A percentile compares a stretch with the other conserved stretches of the same genome.
phyloP scores from a whole-genome alignment of 2,888 invertebrate genomes.

The Drosophila meridionalis region DNA sequence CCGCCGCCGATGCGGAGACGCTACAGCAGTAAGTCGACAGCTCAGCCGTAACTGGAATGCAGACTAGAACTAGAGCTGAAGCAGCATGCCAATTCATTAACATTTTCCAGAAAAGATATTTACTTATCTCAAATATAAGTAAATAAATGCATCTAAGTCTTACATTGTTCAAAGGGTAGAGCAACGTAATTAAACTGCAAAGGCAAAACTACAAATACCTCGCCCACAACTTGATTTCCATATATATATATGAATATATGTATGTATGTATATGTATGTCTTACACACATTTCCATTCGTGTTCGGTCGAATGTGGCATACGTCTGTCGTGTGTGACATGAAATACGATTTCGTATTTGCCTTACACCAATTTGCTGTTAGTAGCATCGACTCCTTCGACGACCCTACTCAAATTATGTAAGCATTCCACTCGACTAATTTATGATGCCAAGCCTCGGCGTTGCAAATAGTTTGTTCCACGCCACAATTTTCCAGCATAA shows the following conservation, averaged over 20 bases:
- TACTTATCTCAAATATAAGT: background rate
- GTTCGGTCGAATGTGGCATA: slow-evolving; percentile 4
- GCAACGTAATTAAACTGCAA: background rate
- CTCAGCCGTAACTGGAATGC: background rate
- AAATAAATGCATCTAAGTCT: background rate
- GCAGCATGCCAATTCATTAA: background rate
- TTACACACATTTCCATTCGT: slow-evolving; percentile 36
- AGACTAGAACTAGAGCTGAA: background rate
- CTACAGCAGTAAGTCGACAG: background rate
- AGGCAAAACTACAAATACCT: background rate
- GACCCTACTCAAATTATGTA: slow-evolving; percentile 60
- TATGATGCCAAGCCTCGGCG: slow-evolving; percentile 44
- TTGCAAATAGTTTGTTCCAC: slow-evolving; percentile 17
- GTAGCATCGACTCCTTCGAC: slow-evolving; percentile 30
- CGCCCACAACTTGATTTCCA: background rate
- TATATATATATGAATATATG: background rate
- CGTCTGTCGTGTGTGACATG: slow-evolving; percentile 45
- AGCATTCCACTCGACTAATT: slow-evolving; percentile 51
- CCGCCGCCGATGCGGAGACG: background rate
- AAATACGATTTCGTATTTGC: slow-evolving; percentile 73
- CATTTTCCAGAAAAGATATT: background rate
- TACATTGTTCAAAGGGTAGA: background rate
- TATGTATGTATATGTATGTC: background rate
- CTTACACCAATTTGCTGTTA: slow-evolving; percentile 72
- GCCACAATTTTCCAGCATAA: slow-evolving; percentile 24